phyloP scores from a whole-genome alignment of 2,797 vertebrate species.

The Pachyuromys duprasi region DNA sequence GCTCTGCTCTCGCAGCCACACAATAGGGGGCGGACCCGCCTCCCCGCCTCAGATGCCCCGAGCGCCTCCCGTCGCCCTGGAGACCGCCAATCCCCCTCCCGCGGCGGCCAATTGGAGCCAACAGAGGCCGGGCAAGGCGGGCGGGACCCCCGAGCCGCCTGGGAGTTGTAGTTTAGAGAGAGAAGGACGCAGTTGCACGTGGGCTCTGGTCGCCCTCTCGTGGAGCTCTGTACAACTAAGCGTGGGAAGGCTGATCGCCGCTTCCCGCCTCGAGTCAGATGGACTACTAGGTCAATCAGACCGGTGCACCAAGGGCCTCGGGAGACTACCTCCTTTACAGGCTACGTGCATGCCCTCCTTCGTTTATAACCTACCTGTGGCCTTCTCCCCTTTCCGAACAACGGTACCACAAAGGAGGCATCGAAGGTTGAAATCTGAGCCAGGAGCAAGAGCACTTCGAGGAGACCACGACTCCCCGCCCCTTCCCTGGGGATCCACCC shows the following conservation, averaged over 20 bases:
- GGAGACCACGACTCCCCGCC: neutral
- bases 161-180: constrained; percentile 77
- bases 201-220: constrained; percentile 77
- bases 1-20: constrained; percentile 70
- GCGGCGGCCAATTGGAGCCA: constrained; percentile 55
- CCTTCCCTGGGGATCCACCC: constrained; percentile 61
- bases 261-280: neutral
- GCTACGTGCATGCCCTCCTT: neutral
- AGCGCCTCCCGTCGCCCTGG: constrained; percentile 82
- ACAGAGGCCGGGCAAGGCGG: constrained; percentile 2
- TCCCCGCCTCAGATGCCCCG: constrained; percentile 72
- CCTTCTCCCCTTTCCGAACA: neutral
- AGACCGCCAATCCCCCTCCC: constrained; percentile 79
- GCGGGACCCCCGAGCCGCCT: constrained; percentile 67
- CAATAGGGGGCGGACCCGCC: constrained; percentile 82
- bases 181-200: constrained; percentile 47
- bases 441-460: neutral
- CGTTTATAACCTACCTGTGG: neutral
- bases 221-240: constrained; percentile 47
- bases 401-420: neutral
- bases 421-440: constrained; percentile 58
- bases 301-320: neutral
- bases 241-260: neutral
- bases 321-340: neutral
- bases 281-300: neutral